phyloP scores from a whole-genome alignment of 2,797 vertebrate genomes.

The Cynodonichthys magdalenae region DNA sequence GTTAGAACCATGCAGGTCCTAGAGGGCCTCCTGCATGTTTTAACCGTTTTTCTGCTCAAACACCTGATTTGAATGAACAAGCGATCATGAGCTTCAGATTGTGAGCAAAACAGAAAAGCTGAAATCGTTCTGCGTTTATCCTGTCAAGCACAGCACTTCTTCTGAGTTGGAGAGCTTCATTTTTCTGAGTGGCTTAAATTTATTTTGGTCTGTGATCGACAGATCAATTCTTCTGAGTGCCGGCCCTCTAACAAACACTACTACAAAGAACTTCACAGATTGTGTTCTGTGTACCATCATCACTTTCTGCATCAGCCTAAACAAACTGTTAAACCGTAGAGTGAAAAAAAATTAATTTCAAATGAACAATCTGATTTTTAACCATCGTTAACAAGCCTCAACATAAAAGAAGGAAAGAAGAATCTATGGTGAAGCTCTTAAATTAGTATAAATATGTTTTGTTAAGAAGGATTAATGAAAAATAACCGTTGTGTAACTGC shows the following conservation, averaged over 20 bases:
- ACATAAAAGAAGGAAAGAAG: too few relatives aligned
- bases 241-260: not conserved
- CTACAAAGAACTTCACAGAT: not conserved
- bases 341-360: not conserved
- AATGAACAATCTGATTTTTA: not conserved
- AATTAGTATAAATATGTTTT: too few relatives aligned
- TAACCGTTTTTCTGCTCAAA: too few relatives aligned
- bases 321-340: not conserved
- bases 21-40: too few relatives aligned
- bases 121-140: not conserved
- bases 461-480: too few relatives aligned
- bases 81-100: not conserved
- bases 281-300: not conserved
- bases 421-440: too few relatives aligned
- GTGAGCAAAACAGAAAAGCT: slow-evolving; percentile 10
- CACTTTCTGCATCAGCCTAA: not conserved
- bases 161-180: slow-evolving; percentile 8
- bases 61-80: too few relatives aligned
- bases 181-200: slow-evolving; percentile 4
- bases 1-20: too few relatives aligned
- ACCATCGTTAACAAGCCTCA: too few relatives aligned
- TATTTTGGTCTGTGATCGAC: not conserved
- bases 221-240: slow-evolving; percentile 8
- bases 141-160: not conserved
- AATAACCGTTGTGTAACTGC: too few relatives aligned